Percentiles rank a stretch among this genome's conserved stretches.
These are phyloP conservation scores for Tolypeutes matacus DNA, from an alignment of 2,797 vertebrate genomes.

Conservation along the genomic window DNA sequence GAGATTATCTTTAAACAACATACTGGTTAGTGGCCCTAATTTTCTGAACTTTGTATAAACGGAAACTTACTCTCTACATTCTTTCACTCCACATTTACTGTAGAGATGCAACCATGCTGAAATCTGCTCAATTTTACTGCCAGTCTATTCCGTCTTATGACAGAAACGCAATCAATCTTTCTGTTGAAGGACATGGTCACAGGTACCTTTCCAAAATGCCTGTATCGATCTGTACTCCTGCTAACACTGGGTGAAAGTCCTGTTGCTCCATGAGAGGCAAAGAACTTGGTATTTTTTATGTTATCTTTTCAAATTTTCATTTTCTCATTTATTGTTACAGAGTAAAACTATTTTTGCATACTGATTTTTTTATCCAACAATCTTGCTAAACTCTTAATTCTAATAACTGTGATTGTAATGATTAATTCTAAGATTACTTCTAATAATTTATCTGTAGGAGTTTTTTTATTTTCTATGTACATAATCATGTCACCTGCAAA, in stretches of 20 bases:
- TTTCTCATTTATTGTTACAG: conserved; percentile 19
- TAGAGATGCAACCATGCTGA: neutral
- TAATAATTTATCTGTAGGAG: neutral
- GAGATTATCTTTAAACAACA: neutral
- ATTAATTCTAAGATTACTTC: too few relatives aligned
- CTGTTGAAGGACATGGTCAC: neutral
- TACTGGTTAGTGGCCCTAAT: too few relatives aligned
- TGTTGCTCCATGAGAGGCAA: rapidly evolving
- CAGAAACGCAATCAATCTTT: neutral
- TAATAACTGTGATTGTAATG: conserved; percentile 15
- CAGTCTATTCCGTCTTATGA: neutral
- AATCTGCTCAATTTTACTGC: neutral
- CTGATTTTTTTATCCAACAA: neutral
- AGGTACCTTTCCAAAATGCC: neutral
- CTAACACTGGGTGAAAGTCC: neutral
- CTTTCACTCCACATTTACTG: neutral
- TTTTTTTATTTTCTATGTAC: neutral
- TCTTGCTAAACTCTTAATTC: conserved; percentile 20
- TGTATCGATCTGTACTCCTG: too few relatives aligned
- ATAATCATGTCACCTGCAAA: neutral
- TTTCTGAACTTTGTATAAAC: neutral
- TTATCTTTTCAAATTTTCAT: neutral
- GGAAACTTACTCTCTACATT: neutral
- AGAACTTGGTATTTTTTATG: neutral
- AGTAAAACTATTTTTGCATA: neutral